A percentile compares a stretch with the other conserved stretches of the same genome.
Evolutionary conservation across 1,140 invertebrate species (phyloP).

Genomic region (Temnothorax nylanderi): DNA sequence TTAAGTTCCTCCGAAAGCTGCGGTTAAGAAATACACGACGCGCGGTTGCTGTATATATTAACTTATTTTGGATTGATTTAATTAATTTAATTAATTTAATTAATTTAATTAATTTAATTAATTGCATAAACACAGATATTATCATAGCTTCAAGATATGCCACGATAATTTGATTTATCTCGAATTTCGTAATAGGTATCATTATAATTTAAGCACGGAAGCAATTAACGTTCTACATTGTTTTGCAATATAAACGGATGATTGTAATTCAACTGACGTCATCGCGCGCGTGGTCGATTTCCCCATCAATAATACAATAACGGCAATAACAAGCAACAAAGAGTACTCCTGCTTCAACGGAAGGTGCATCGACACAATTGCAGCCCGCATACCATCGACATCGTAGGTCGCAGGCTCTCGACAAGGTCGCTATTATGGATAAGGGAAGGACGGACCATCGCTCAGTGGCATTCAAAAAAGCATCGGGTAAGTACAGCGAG

Average conservation of each 20-base stretch:
- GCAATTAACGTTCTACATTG: neutral
- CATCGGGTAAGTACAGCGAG: constrained; percentile 1
- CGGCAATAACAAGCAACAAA: neutral
- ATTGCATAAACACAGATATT: neutral
- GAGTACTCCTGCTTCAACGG: constrained; percentile 5
- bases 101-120: neutral
- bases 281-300: neutral
- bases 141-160: neutral
- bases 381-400: constrained; percentile 18
- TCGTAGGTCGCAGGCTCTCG: constrained; percentile 18
- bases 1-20: neutral
- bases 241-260: neutral
- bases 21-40: neutral
- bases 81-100: constrained; percentile 5
- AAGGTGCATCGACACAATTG: constrained; percentile 32
- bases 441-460: neutral
- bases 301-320: neutral
- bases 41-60: neutral
- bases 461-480: constrained; percentile 3
- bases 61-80: neutral
- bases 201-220: neutral
- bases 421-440: constrained; percentile 31
- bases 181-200: neutral
- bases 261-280: constrained; percentile 8
- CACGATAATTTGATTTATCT: neutral